Base-by-base conservation (phyloP, 2,888 invertebrate genomes). In the Ormyrus thymus region DNA sequence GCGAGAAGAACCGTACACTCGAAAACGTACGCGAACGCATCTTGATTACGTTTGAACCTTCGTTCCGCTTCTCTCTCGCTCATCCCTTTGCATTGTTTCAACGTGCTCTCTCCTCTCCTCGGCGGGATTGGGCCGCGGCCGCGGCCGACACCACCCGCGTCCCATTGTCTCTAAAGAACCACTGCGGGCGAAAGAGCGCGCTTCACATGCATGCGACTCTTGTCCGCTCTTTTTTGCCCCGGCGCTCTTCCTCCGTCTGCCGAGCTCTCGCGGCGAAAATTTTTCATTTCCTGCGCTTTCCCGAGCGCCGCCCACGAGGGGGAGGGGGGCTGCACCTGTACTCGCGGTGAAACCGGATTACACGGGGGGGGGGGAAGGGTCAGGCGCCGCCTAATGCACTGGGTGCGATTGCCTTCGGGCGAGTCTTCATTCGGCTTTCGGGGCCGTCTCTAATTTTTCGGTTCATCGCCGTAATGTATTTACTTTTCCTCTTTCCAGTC, bases 101-200 rank as follows among this genome's bases (percentile, higher is more conserved):
- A 29, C 29, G 29, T 29, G n/a, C n/a, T n/a, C n/a, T n/a, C n/a
- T n/a, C n/a, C n/a, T 29, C 29, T 29, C 29, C 29, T 29, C 48
- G 29, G 29, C 29, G 29, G 29, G 29, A 45, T 50, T 56, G 68
- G 64, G 70, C 70, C 81, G 82, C 71, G 71, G 69, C 77, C 76
- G 59, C 76, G 56, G 64, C 68, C 62, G 48, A 59, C 65, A 82
- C 79, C 83, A 81, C 81, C 77, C 82, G 73, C 82, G 79, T 82
- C 81, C 84, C 77, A 84, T 84, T 83, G 84, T 84, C 83, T 81
- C 29, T 29, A 29, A 29, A 29, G 29, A 29, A 29, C 4, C 29
- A 4, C 29, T 29, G 29, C 3, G 3, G 29, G 4, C 29, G 29
- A 29, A 29, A 4, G 29, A 29, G 4, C 74, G 74, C 74, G 74